phyloP scores from a whole-genome alignment of 2,888 invertebrate species.

The Nysson spinosus region DNA sequence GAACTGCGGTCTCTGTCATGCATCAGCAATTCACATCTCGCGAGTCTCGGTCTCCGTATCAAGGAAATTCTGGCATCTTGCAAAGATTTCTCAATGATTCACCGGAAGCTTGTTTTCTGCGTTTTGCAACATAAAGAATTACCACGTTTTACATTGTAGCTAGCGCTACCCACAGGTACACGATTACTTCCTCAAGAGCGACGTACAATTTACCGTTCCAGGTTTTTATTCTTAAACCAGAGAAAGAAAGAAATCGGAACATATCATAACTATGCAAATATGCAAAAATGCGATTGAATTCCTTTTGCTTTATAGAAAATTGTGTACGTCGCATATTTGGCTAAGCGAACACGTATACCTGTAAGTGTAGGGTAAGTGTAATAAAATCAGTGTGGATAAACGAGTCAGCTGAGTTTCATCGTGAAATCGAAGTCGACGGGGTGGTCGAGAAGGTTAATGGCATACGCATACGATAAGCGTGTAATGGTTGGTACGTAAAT shows the following conservation, averaged over 20 bases:
- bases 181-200: no score
- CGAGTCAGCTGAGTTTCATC: conserved; percentile 36
- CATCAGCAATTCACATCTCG: conserved; percentile 69
- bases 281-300: no score
- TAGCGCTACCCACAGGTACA: no score
- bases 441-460: conserved; percentile 59
- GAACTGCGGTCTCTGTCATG: conserved; percentile 77
- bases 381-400: conserved; percentile 28
- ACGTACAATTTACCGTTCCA: no score
- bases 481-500: conserved; percentile 58
- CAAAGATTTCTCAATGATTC: conserved; percentile 13
- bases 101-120: conserved; percentile 43
- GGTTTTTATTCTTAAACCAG: no score
- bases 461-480: conserved; percentile 66
- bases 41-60: conserved; percentile 59
- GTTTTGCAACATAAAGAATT: no score
- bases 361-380: conserved; percentile 10
- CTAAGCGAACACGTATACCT: neutral
- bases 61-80: conserved; percentile 53
- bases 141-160: no score
- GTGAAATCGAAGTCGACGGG: conserved; percentile 53
- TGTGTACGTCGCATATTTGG: no score
- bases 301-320: no score
- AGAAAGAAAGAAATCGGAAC: no score
- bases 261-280: no score